These are phyloP conservation scores for Tragelaphus eurycerus DNA, from an alignment of 2,797 vertebrate species.

Conservation along the genomic window DNA sequence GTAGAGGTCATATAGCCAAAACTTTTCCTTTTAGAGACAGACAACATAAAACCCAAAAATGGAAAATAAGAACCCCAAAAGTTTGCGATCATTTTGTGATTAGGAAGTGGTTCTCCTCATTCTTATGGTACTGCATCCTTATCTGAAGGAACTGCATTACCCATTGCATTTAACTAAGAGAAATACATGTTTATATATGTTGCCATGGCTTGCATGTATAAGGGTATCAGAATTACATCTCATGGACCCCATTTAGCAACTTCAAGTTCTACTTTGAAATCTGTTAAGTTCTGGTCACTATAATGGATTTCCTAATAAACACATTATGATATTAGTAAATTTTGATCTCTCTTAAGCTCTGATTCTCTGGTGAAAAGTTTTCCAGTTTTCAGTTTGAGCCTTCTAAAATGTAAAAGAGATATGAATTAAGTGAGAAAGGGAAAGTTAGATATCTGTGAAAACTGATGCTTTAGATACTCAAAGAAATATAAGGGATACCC, in stretches of 20 bases:
- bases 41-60: not conserved
- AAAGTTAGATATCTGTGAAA: not conserved
- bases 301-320: not conserved
- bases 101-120: not conserved
- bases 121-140: not conserved
- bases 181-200: not conserved
- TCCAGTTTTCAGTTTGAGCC: not conserved
- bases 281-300: not conserved
- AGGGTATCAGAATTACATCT: not conserved
- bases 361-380: not conserved
- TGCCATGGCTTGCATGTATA: not conserved
- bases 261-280: constrained; percentile 18
- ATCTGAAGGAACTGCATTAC: not conserved
- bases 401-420: not conserved
- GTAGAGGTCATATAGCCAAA: not conserved
- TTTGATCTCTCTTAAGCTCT: not conserved
- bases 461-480: not conserved
- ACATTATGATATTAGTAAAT: not conserved
- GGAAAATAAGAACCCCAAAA: not conserved
- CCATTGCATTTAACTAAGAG: not conserved
- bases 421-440: not conserved
- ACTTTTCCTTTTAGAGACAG: not conserved
- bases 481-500: not conserved
- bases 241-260: not conserved
- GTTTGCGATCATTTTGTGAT: not conserved